Base-by-base conservation (phyloP, 2,888 invertebrate species). In the Brachynemurus nebulosus region DNA sequence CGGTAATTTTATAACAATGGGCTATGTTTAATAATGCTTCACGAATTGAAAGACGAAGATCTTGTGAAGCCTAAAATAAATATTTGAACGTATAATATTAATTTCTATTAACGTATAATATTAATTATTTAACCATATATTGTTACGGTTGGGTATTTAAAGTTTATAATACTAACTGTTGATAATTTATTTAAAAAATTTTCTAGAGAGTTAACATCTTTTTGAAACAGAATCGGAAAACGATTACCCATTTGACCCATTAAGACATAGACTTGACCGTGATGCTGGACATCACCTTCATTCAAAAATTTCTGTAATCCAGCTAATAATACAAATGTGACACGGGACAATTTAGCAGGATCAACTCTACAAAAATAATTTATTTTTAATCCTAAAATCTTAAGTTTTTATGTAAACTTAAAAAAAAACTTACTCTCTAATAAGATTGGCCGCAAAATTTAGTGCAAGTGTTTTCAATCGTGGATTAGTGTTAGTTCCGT, bases 401-500 rank as follows among this genome's bases (percentile, higher is more conserved):
- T 21, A 8, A n/a, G 21, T 21, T 2, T 39, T 38, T 9, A 20
- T 8, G 16, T n/a, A n/a, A n/a, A n/a, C n/a, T 12, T 12, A 14
- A 46, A 44, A 50, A 43, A 33, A 30, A 41, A 27, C n/a, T 41
- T 67, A 88, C 88, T 81, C 77, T 59, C 79, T 75, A 37, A 90
- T 79, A 38, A 91, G 74, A 55, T 86, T 84, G 45, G 81, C 73
- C 9, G 86, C 75, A 64, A 86, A 90, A 61, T 84, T 82, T 11
- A 93, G 67, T 1, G 89, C 83, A 62, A 85, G 68, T 5, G 78
- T 78, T 54, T 88, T 85, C 46, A 93, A 72, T 53, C 88, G 80
- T 0, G 80, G 71, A 64, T 90, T 91, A 0, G 89, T 86, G 54
- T 82, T 83, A 3, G 72, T 72, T 20, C 89, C 90, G 62, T 85